Evolutionary conservation across 2,888 invertebrate species (phyloP).

Genomic region (Polyploca ridens): DNA sequence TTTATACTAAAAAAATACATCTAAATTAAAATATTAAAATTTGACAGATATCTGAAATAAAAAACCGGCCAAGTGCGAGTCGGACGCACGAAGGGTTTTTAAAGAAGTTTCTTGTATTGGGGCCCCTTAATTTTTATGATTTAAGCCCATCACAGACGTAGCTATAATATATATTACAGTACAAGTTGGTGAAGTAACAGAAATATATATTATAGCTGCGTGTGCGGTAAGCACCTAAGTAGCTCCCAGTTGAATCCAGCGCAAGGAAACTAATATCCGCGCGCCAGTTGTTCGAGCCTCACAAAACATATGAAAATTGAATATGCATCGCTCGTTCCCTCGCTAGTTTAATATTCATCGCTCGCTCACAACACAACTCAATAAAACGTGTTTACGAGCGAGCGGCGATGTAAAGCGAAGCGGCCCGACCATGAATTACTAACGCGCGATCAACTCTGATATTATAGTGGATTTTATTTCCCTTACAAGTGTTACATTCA

Average conservation of each 20-base stretch:
- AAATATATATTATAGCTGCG: too few relatives aligned
- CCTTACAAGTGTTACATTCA: conserved; percentile 5
- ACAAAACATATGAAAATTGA: conserved; percentile 56
- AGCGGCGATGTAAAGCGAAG: conserved; percentile 63
- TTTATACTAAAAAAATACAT: too few relatives aligned
- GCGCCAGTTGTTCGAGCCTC: background rate
- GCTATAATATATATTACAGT: too few relatives aligned
- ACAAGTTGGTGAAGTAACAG: too few relatives aligned
- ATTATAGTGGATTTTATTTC: background rate
- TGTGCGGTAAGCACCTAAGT: too few relatives aligned
- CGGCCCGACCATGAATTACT: conserved; percentile 54
- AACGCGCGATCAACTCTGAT: conserved; percentile 47
- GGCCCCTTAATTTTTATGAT: too few relatives aligned
- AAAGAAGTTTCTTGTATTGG: too few relatives aligned
- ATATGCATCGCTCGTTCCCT: conserved; percentile 57
- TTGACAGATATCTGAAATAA: too few relatives aligned
- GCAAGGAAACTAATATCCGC: conserved; percentile 10
- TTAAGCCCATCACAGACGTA: too few relatives aligned
- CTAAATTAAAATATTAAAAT: too few relatives aligned
- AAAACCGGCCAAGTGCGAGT: too few relatives aligned
- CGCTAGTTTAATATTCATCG: conserved; percentile 70
- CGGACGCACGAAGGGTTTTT: too few relatives aligned
- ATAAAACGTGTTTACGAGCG: conserved; percentile 73
- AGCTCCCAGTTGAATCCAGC: background rate
- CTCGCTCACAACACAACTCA: conserved; percentile 63